Base-by-base conservation (phyloP, 2,888 invertebrate species). In the Drosophila suboccidentalis region DNA sequence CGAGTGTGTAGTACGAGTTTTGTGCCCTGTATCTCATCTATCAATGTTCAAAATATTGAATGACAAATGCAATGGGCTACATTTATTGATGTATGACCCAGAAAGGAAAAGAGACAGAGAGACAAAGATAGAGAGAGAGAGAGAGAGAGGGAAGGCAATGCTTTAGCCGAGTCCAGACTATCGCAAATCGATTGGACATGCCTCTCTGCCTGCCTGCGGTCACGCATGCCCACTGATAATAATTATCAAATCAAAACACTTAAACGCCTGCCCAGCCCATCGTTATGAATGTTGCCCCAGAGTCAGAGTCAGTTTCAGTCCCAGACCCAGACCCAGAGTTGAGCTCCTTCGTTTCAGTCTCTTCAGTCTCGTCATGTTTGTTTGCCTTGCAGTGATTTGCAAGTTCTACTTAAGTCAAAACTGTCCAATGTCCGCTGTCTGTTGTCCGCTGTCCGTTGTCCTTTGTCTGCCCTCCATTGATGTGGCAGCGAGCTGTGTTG, bases 211-310 rank as follows among this genome's bases (percentile, higher is more conserved):
- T 58, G 80, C 75, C 87, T 68, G 80, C 80, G 84, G 89, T 88
- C 90, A 91, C 90, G 90, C 91, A 90, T 90, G 90, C 89, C 71
- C 85, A 73, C 86, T 91, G 90, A 91, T 91, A 90, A 90, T 90
- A 91, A 90, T 91, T 91, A 91, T 91, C 91, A 91, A 91, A 91
- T 90, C 91, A 90, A 90, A 91, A 85, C 85, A 87, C 90, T 89
- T 91, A 89, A 91, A 90, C 89, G 84, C 90, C 80, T 78, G 90
- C 75, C 89, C 86, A 81, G 77, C 90, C 89, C 87, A 87, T 77
- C 80, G 75, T 77, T 79, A 68, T 64, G 51, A 46, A 46, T 53
- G 13, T 38, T 87, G 13, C 17, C 71, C 82, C 75, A 77, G 72
- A 82, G 82, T 73, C 38, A 11, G 41, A 44, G 32, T 9, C n/a